Conservation (phyloP, 2,888 invertebrate species). For the Catonia carolina region DNA sequence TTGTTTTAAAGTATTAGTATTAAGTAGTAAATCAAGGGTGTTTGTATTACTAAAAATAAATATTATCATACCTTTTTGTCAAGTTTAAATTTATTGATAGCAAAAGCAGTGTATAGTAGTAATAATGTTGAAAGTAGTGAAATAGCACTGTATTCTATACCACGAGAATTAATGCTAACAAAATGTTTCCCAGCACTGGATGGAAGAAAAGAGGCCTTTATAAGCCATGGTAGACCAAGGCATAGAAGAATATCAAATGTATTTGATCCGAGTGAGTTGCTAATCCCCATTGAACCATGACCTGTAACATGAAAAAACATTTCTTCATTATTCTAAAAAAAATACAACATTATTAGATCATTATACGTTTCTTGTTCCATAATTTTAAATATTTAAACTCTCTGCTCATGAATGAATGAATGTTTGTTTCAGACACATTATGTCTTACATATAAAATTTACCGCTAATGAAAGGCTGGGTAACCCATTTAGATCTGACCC, state of each 20-base stretch:
- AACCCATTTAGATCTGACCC: too few species aligned
- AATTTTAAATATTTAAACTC: too few species aligned
- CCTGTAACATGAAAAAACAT: too few species aligned
- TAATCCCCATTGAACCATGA: conserved; percentile 86
- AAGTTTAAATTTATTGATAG: conserved; percentile 79
- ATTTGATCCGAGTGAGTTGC: conserved; percentile 85
- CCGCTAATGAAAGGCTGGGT: too few species aligned
- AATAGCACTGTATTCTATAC: conserved; percentile 84
- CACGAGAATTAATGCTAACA: conserved; percentile 84
- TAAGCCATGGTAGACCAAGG: conserved; percentile 80
- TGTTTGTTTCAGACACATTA: too few species aligned
- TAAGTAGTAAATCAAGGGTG: too few species aligned
- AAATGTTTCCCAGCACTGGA: conserved; percentile 71
- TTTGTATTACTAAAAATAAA: too few species aligned
- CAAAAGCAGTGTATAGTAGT: conserved; percentile 75
- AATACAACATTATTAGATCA: background rate
- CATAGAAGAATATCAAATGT: conserved; percentile 86
- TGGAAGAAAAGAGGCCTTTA: conserved; percentile 77
- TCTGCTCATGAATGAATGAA: too few species aligned
- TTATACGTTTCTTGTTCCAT: conserved; percentile 1
- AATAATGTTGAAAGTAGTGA: conserved; percentile 79
- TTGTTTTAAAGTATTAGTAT: too few species aligned
- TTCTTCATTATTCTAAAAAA: conserved; percentile 26
- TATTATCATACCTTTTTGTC: conserved; percentile 61
- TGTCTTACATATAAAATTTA: too few species aligned